Evolutionary conservation across 2,113 vertebrate genomes (phyloP).

Genomic region (Ceuthmochares aereus): DNA sequence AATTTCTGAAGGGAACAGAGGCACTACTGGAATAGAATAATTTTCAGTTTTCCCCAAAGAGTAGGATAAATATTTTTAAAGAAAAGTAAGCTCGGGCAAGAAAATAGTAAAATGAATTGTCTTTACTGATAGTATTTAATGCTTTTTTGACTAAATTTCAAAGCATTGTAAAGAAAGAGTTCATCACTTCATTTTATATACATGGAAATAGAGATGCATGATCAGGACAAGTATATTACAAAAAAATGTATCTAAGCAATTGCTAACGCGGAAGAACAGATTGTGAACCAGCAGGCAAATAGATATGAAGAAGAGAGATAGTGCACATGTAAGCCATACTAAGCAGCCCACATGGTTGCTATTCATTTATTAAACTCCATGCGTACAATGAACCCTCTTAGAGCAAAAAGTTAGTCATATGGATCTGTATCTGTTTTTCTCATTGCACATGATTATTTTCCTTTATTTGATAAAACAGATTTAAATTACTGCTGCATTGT

Average conservation of each 20-base stretch:
- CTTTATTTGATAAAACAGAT: constrained; percentile 34
- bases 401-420: neutral
- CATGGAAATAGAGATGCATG: neutral
- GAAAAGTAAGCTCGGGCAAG: neutral
- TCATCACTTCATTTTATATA: neutral
- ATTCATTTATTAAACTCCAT: neutral
- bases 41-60: neutral
- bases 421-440: constrained; percentile 32
- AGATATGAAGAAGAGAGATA: neutral
- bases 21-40: neutral
- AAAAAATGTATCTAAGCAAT: constrained; percentile 8
- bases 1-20: neutral
- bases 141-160: neutral
- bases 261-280: constrained; percentile 16
- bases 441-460: neutral
- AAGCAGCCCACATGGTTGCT: neutral
- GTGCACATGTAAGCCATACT: neutral
- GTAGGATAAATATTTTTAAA: neutral
- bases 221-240: neutral
- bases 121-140: neutral
- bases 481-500: constrained; percentile 3
- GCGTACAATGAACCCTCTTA: neutral
- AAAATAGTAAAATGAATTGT: neutral
- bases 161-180: neutral
- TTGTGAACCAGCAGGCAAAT: constrained; percentile 34